These are phyloP conservation scores for Agriopis leucophaearia DNA, from an alignment of 2,888 invertebrate genomes.

Conservation along the genomic window DNA sequence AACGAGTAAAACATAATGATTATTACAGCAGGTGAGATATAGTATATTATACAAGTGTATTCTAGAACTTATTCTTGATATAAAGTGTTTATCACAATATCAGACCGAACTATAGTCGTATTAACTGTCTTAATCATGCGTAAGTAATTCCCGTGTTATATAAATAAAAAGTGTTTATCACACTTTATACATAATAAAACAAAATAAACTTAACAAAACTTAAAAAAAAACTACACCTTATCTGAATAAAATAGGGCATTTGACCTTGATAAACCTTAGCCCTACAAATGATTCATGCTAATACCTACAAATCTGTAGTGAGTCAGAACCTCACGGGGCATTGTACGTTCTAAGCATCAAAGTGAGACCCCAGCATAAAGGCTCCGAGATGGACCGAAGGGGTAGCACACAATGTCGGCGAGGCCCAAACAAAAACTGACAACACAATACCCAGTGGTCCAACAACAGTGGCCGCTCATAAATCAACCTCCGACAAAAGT, in stretches of 20 bases:
- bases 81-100: background rate
- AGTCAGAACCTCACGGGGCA: constrained; percentile 68
- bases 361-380: constrained; percentile 83
- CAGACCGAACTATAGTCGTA: too few relatives aligned
- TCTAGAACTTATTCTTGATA: too few relatives aligned
- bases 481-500: constrained; percentile 86
- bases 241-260: background rate
- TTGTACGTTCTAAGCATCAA: constrained; percentile 81
- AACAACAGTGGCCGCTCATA: constrained; percentile 86
- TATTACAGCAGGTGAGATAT: too few relatives aligned
- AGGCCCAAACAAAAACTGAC: constrained; percentile 85
- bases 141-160: too few relatives aligned
- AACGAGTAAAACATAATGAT: background rate
- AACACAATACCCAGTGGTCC: constrained; percentile 83
- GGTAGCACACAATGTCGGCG: constrained; percentile 84
- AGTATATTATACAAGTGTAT: too few relatives aligned
- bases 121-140: too few relatives aligned
- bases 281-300: constrained; percentile 52
- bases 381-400: constrained; percentile 80
- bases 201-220: too few relatives aligned
- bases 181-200: background rate
- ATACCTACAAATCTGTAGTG: constrained; percentile 60
- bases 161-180: background rate
- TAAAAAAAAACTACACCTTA: too few relatives aligned
- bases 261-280: constrained; percentile 35